Percentiles rank a stretch among this genome's conserved stretches.
Evolutionary conservation across 2,888 invertebrate species (phyloP).

Genomic region (Chrysina gloriosa): DNA sequence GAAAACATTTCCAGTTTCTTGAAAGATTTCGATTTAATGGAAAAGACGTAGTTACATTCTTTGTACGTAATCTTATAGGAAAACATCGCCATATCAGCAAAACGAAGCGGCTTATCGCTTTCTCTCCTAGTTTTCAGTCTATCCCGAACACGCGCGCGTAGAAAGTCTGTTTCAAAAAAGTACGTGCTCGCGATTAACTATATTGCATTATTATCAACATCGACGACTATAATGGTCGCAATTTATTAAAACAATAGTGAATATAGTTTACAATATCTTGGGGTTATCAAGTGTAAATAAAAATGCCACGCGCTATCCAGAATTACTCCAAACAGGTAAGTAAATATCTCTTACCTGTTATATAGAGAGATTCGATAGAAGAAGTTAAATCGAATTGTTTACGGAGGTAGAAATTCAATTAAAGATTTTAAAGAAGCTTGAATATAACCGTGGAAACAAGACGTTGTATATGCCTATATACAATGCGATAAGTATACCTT

Average conservation of each 20-base stretch:
- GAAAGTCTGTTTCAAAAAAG: conserved; percentile 23
- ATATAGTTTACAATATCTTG: neutral
- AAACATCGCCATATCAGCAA: neutral
- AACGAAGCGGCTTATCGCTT: conserved; percentile 6
- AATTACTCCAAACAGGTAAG: conserved; percentile 14
- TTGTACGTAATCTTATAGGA: neutral
- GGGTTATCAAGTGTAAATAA: neutral
- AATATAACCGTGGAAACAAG: too few species aligned
- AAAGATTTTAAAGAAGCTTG: too few species aligned
- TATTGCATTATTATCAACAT: neutral
- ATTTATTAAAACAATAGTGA: too few species aligned
- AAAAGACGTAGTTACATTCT: too few species aligned
- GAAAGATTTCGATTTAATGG: too few species aligned
- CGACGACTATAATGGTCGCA: neutral
- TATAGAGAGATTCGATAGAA: neutral
- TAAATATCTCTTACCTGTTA: neutral
- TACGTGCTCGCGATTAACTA: neutral
- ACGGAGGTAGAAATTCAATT: too few species aligned
- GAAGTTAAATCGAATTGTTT: too few species aligned
- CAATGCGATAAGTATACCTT: too few species aligned
- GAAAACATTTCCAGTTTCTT: too few species aligned
- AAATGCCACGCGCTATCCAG: conserved; percentile 1
- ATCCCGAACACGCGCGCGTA: conserved; percentile 7
- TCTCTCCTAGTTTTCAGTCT: conserved; percentile 27
- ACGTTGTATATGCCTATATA: too few species aligned